Conservation (phyloP, 1,140 invertebrate genomes). For the Acromyrmex echinatior region DNA sequence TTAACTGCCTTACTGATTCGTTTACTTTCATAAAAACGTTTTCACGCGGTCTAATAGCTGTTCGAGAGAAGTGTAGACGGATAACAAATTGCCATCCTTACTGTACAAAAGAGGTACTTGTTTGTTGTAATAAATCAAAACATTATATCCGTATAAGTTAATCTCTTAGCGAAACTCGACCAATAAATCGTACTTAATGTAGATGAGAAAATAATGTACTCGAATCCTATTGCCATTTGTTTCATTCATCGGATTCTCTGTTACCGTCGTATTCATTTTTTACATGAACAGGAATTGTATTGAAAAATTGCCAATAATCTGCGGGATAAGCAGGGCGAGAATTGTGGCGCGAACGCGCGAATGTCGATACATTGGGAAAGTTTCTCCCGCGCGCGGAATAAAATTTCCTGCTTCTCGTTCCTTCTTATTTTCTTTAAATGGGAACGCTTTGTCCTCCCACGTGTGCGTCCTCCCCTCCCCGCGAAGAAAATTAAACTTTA, state of each 20-base stretch:
- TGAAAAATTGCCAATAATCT: conserved; percentile 48
- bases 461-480: neutral
- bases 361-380: conserved; percentile 61
- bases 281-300: conserved; percentile 11
- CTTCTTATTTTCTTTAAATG: conserved; percentile 67
- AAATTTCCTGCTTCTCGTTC: conserved; percentile 49
- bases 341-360: conserved; percentile 47
- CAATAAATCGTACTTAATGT: neutral
- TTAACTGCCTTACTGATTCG: conserved; percentile 56
- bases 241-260: conserved; percentile 5
- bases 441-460: conserved; percentile 52
- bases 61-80: conserved; percentile 23
- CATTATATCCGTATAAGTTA: conserved; percentile 24
- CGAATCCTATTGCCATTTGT: conserved; percentile 1
- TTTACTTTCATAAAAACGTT: conserved; percentile 55
- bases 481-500: conserved; percentile 73
- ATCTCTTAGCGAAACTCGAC: conserved; percentile 5
- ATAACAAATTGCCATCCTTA: conserved; percentile 21
- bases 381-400: conserved; percentile 34
- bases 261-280: conserved; percentile 4
- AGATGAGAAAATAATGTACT: conserved; percentile 33
- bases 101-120: conserved; percentile 12
- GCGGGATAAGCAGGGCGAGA: conserved; percentile 8
- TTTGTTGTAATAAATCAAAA: conserved; percentile 40
- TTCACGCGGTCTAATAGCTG: conserved; percentile 34